Evolutionary conservation across 2,888 invertebrate genomes (phyloP), one percentile per base, ranked within the genome.

Genomic region (Drosophila meridionalis): DNA sequence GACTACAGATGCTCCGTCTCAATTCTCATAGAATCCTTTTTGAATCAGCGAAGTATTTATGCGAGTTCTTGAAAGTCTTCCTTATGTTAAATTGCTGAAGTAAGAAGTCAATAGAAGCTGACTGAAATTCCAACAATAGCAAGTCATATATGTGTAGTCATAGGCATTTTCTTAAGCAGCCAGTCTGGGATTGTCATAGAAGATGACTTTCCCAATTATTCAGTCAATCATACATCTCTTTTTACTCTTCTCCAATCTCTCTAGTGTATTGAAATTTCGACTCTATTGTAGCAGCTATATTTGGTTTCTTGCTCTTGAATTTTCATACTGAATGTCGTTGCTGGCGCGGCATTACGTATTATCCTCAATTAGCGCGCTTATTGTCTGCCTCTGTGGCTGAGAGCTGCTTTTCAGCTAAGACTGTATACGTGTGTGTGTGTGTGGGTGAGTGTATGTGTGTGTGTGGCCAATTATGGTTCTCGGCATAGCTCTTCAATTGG

Each of bases 361-460:
- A 84, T 84, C 89, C 83, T 76, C 89, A 87, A 88, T 90, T 90
- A 86, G 89, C 80, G 89, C 76, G 83, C 87, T 86, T 77, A 88
- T 90, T 87, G 87, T 83, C 81, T 73, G 78, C 65, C 47, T 74
- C 45, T 58, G 58, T 53, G 56, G 60, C 56, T 68, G 40, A 47
- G 66, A 66, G 59, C 53, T 67, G 50, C 77, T 69, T 64, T 70
- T 65, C 61, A 53, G 20, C 56, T 53, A 34, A 53, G 53, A 53
- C 34, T 56, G n/a, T 42, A 8, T 34, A 32, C 48, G 28, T 59
- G 43, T 58, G 14, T 53, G 28, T 61, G 6, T n/a, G 43, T 57
- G 12, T 42, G 11, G 20, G 20, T 20, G 20, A 20, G 20, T 36
- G 26, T 55, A 9, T 40, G 52, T 55, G 40, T 60, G 40, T 59